phyloP scores from a whole-genome alignment of 2,113 vertebrate genomes.

The Axis porcinus region DNA sequence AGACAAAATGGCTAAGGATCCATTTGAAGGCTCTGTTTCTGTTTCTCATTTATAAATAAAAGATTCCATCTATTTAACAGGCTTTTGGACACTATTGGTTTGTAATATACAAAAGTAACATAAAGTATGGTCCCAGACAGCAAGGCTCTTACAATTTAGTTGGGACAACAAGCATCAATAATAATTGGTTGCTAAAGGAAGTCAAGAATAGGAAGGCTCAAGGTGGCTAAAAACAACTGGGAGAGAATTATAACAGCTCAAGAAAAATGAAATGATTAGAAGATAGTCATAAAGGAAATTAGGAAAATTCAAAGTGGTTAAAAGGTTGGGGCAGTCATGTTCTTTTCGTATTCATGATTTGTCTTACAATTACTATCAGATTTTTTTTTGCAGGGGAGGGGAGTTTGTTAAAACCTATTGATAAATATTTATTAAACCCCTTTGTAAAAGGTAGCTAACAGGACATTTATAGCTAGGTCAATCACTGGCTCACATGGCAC shows the following conservation, averaged over 20 bases:
- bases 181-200: not conserved
- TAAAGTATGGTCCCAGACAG: not conserved
- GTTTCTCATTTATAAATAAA: constrained; percentile 20
- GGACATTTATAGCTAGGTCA: not conserved
- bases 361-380: not conserved
- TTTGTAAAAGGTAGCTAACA: not conserved
- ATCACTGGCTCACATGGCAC: not conserved
- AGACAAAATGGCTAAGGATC: not conserved
- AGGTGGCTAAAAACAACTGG: not conserved
- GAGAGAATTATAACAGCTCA: not conserved
- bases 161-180: not conserved
- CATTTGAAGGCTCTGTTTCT: not conserved
- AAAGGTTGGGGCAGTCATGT: not conserved
- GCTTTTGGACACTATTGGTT: not conserved
- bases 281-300: not conserved
- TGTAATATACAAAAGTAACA: not conserved
- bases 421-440: not conserved
- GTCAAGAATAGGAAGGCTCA: not conserved
- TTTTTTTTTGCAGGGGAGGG: not conserved
- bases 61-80: not conserved
- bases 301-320: not conserved
- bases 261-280: constrained; percentile 27
- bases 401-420: not conserved
- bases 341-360: not conserved
- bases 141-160: not conserved